A percentile compares a stretch with the other conserved stretches of the same genome.
Conservation (phyloP, 2,113 vertebrate genomes). For the Centropus unirufus region DNA sequence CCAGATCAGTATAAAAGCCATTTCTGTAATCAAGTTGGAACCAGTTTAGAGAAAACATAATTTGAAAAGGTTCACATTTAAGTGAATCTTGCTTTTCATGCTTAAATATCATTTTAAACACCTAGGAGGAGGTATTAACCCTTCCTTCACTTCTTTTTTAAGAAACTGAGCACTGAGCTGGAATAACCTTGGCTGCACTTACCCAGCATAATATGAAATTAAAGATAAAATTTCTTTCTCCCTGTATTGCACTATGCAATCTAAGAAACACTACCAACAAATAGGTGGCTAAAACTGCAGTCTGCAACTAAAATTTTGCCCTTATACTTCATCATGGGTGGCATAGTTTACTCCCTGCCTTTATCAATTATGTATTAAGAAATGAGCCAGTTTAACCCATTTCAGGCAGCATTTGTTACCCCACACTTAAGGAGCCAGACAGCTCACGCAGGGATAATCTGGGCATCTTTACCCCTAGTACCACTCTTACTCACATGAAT, state of each 20-base stretch:
- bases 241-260: neutral
- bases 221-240: neutral
- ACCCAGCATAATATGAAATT: neutral
- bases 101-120: constrained; percentile 35
- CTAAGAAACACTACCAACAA: neutral
- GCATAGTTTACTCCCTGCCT: neutral
- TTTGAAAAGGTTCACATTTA: constrained; percentile 63
- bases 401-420: neutral
- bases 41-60: constrained; percentile 51
- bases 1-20: constrained; percentile 42
- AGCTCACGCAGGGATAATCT: neutral
- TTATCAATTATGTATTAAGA: neutral
- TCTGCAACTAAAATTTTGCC: neutral
- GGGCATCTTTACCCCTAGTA: neutral
- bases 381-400: neutral
- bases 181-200: neutral
- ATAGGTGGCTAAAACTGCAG: neutral
- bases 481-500: accelerated
- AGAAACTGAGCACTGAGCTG: neutral
- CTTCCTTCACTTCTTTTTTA: neutral
- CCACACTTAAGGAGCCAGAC: accelerated
- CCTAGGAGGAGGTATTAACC: constrained; percentile 40
- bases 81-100: constrained; percentile 41
- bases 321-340: neutral
- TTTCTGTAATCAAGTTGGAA: constrained; percentile 54